phyloP scores from a whole-genome alignment of 2,888 invertebrate species.

The Graphium colonna region DNA sequence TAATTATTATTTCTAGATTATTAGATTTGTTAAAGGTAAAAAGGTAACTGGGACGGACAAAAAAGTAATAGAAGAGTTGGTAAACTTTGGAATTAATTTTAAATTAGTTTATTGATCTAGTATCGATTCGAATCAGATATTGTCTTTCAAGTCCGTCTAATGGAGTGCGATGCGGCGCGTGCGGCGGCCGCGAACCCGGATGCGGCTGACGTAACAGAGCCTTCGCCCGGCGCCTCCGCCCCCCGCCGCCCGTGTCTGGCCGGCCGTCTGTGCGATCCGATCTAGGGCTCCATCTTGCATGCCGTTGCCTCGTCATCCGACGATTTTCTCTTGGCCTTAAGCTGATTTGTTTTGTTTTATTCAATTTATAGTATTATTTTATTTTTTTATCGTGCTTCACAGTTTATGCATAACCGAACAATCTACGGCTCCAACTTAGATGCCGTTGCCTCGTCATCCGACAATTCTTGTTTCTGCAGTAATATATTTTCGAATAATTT shows the following conservation, averaged over 20 bases:
- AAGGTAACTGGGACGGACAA: no score
- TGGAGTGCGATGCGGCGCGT: constrained; percentile 33
- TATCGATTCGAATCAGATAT: neutral
- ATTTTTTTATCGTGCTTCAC: no score
- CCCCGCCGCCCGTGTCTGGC: constrained; percentile 52
- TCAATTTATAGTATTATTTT: neutral
- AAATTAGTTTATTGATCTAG: constrained; percentile 28
- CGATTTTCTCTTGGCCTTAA: no score
- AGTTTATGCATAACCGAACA: no score
- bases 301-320: neutral
- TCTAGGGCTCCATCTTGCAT: constrained; percentile 32
- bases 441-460: neutral
- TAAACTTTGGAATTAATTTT: no score
- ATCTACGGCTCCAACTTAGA: constrained; percentile 35
- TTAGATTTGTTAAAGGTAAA: no score
- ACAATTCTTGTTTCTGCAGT: no score
- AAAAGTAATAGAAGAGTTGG: no score
- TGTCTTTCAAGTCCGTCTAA: constrained; percentile 32
- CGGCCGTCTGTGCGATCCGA: constrained; percentile 62
- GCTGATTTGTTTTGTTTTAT: no score
- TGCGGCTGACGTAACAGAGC: constrained; percentile 73
- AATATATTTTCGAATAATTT: no score
- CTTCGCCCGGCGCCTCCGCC: constrained; percentile 41
- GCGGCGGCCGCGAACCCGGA: constrained; percentile 78
- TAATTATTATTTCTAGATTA: no score